Conservation (phyloP, 2,888 invertebrate species). For the Chrysotoxum bicinctum region DNA sequence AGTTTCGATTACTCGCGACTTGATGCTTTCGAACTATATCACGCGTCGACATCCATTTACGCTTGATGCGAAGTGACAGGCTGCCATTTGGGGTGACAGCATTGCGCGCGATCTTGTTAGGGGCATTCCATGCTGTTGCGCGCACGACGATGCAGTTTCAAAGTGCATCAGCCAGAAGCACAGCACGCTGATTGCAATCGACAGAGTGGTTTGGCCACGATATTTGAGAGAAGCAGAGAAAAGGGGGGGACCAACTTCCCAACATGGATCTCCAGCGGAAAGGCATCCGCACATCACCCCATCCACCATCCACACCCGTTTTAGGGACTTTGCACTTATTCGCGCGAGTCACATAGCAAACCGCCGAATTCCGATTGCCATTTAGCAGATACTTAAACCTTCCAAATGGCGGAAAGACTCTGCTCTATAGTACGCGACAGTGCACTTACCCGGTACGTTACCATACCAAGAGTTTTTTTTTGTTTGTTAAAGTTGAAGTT, state of each 20-base stretch:
- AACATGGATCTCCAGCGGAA: conserved; percentile 60
- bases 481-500: background rate
- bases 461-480: conserved; percentile 32
- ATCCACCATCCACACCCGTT: conserved; percentile 13
- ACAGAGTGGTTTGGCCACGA: conserved; percentile 29
- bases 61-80: conserved; percentile 68
- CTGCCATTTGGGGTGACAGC: conserved; percentile 65
- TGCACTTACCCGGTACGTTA: conserved; percentile 70
- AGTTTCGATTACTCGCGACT: conserved; percentile 68
- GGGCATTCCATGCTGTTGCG: conserved; percentile 70
- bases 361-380: conserved; percentile 68
- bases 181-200: conserved; percentile 65
- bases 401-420: conserved; percentile 51
- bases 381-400: conserved; percentile 71
- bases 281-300: conserved; percentile 66
- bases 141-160: conserved; percentile 51
- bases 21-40: conserved; percentile 65
- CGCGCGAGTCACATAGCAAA: conserved; percentile 29
- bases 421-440: conserved; percentile 49
- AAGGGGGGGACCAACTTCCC: conserved; percentile 1
- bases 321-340: conserved; percentile 48
- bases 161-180: conserved; percentile 64
- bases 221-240: background rate
- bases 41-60: conserved; percentile 68
- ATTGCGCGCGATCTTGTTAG: conserved; percentile 69